phyloP scores from a whole-genome alignment of 2,113 vertebrate species.

The Esox niger region DNA sequence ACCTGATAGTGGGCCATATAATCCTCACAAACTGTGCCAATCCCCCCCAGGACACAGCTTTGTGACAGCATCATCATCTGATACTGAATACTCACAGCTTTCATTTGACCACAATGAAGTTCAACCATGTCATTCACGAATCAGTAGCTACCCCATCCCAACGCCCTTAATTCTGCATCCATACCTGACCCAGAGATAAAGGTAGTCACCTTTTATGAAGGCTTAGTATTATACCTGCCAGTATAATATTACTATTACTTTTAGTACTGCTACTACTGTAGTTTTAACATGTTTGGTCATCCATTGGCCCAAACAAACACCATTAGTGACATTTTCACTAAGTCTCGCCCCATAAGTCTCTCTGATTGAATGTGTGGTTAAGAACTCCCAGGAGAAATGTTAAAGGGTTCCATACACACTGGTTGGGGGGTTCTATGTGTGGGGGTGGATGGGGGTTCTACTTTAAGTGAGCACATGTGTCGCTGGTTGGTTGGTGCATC shows the following conservation, averaged over 20 bases:
- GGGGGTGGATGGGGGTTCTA: constrained; percentile 26
- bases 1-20: constrained; percentile 66
- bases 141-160: constrained; percentile 40
- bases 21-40: constrained; percentile 68
- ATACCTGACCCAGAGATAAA: constrained; percentile 8
- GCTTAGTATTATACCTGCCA: neutral
- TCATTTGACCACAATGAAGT: constrained; percentile 69
- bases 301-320: constrained; percentile 66
- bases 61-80: constrained; percentile 68
- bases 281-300: constrained; percentile 48
- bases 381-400: constrained; percentile 57
- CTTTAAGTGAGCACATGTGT: constrained; percentile 52
- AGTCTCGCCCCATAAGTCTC: constrained; percentile 50
- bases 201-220: constrained; percentile 14
- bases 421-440: constrained; percentile 1
- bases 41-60: constrained; percentile 61
- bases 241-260: too few relatives aligned
- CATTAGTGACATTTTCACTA: constrained; percentile 43
- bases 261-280: too few relatives aligned
- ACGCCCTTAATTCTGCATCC: constrained; percentile 5
- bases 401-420: constrained; percentile 40
- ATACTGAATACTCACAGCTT: constrained; percentile 66
- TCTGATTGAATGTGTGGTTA: constrained; percentile 64
- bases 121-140: constrained; percentile 70
- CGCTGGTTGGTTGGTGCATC: constrained; percentile 35